Conservation (phyloP, 2,888 invertebrate genomes). For the Drosophila nr. medialis region DNA sequence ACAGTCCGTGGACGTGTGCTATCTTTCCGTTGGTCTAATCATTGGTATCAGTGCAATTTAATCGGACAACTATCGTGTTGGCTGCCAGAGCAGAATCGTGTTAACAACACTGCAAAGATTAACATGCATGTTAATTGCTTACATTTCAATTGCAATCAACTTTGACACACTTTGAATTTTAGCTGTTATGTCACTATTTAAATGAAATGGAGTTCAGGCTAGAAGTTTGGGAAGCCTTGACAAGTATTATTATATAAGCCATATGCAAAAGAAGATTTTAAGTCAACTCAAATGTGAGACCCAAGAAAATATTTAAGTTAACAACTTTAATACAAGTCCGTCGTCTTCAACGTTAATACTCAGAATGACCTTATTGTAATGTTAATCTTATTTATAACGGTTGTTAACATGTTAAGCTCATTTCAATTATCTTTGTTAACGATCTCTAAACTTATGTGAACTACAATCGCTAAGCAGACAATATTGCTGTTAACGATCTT, state of each 20-base stretch:
- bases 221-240: neutral
- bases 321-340: no score
- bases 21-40: conserved; percentile 44
- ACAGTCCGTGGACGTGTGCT: conserved; percentile 39
- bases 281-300: neutral
- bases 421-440: neutral
- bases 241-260: neutral
- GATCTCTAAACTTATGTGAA: neutral
- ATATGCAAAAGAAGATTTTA: neutral
- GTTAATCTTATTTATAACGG: neutral
- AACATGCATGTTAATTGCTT: conserved; percentile 22
- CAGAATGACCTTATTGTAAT: neutral
- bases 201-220: neutral
- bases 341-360: neutral
- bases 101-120: conserved; percentile 13
- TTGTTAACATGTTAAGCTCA: neutral
- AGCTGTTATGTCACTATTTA: neutral
- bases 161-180: conserved; percentile 32
- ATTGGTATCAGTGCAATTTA: conserved; percentile 28
- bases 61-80: conserved; percentile 19
- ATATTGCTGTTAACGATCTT: neutral
- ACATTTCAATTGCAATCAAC: conserved; percentile 44
- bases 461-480: no score
- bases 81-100: conserved; percentile 33
- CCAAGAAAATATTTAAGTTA: no score